phyloP scores from a whole-genome alignment of 1,140 invertebrate genomes.

The Luehdorfia chinensis region DNA sequence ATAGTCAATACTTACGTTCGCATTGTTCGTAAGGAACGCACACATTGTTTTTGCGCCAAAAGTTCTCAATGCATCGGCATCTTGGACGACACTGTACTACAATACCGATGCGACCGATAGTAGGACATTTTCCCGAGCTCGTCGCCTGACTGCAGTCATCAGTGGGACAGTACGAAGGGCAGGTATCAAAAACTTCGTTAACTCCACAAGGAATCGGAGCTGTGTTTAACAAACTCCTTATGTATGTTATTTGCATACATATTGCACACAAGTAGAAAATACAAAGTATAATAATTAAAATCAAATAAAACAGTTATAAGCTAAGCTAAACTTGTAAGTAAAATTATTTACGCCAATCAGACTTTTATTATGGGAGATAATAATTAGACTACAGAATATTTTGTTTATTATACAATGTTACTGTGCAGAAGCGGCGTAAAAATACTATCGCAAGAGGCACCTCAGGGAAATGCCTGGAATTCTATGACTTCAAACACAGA shows the following conservation, averaged over 20 bases:
- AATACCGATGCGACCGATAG: background rate
- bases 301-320: no score
- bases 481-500: no score
- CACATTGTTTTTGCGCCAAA: conserved; percentile 11
- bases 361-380: no score
- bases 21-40: conserved; percentile 16
- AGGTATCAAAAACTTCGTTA: conserved; percentile 6
- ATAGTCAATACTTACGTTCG: conserved; percentile 5
- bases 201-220: background rate
- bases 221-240: background rate
- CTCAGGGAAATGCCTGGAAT: no score
- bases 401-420: no score
- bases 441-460: no score
- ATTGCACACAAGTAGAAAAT: no score
- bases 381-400: no score
- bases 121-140: conserved; percentile 3
- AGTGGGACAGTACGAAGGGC: conserved; percentile 1
- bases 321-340: no score
- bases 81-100: background rate
- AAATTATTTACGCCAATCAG: no score
- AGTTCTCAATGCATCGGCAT: background rate
- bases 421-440: no score
- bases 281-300: no score
- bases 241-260: background rate
- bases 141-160: conserved; percentile 9